These are phyloP conservation scores for Sebastes variabilis DNA, from an alignment of 2,797 vertebrate species.

Conservation along the genomic window DNA sequence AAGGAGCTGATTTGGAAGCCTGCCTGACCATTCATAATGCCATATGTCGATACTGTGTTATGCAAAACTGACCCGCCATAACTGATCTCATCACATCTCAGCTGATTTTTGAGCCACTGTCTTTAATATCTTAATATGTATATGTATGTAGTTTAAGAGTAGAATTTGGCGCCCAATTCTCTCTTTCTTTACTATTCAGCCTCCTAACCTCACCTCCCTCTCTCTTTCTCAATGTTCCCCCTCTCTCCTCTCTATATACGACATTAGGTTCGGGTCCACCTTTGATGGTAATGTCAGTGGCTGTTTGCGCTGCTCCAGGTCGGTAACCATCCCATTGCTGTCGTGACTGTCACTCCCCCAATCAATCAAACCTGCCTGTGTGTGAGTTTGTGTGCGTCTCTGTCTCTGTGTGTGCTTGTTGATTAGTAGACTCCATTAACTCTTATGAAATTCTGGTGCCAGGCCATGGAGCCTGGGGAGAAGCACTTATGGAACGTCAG, in stretches of 20 bases:
- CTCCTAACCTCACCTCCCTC: not conserved
- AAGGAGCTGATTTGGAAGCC: not conserved
- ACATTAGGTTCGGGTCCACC: slow-evolving; percentile 17
- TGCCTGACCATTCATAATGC: not conserved
- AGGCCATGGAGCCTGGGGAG: slow-evolving; percentile 45
- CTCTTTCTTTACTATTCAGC: not conserved
- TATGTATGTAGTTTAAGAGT: not conserved
- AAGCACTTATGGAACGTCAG: slow-evolving; percentile 61
- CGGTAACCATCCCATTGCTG: slow-evolving; percentile 60
- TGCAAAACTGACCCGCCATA: not conserved
- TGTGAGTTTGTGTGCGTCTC: slow-evolving; percentile 11
- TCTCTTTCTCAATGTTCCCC: not conserved
- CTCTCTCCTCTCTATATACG: not conserved
- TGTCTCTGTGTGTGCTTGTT: slow-evolving; percentile 31
- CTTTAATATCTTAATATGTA: not conserved
- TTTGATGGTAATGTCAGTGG: slow-evolving; percentile 52
- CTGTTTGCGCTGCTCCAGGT: slow-evolving; percentile 33
- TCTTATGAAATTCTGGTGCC: slow-evolving; percentile 61
- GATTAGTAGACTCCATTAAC: slow-evolving; percentile 74
- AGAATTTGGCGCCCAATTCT: not conserved
- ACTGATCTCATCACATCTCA: not conserved
- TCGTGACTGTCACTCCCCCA: slow-evolving; percentile 61
- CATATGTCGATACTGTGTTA: not conserved
- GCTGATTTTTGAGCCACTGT: not conserved
- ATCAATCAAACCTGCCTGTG: slow-evolving; percentile 67